Evolutionary conservation across 2,888 invertebrate genomes (phyloP).

Genomic region (Microdon myrmicae): DNA sequence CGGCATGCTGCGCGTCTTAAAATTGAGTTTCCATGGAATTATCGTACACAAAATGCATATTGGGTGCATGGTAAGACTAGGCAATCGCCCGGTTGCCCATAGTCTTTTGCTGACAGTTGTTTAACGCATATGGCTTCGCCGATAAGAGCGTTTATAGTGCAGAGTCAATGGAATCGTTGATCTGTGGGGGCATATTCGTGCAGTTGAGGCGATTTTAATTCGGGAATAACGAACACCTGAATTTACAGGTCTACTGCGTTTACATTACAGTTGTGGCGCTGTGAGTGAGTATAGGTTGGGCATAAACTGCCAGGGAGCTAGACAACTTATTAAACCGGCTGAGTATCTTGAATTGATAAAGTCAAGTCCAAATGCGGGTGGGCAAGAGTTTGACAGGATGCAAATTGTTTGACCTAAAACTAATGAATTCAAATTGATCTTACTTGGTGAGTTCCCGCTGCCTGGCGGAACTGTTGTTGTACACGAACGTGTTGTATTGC

Average conservation of each 20-base stretch:
- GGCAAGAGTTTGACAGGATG: conserved; percentile 35
- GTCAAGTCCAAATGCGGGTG: conserved; percentile 48
- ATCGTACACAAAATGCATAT: conserved; percentile 40
- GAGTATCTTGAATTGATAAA: conserved; percentile 45
- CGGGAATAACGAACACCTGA: conserved; percentile 35
- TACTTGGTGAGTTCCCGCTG: not conserved
- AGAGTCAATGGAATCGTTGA: conserved; percentile 36
- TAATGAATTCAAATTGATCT: too few species aligned
- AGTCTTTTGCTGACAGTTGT: conserved; percentile 21
- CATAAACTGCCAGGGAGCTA: too few species aligned
- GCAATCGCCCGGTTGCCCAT: conserved; percentile 32
- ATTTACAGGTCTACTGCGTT: conserved; percentile 45
- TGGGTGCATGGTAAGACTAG: conserved; percentile 37
- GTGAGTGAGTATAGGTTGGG: too few species aligned
- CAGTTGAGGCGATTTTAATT: conserved; percentile 15
- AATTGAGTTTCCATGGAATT: conserved; percentile 42
- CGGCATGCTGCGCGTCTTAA: conserved; percentile 11
- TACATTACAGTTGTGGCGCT: too few species aligned
- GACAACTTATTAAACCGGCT: too few species aligned
- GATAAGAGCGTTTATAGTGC: conserved; percentile 37
- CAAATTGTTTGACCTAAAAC: conserved; percentile 38
- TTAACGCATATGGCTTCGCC: conserved; percentile 26
- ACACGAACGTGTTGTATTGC: not conserved
- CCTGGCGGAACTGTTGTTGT: not conserved
- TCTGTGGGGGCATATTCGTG: conserved; percentile 8